phyloP scores from a whole-genome alignment of 2,113 vertebrate genomes.

The Rhodinocichla rosea region DNA sequence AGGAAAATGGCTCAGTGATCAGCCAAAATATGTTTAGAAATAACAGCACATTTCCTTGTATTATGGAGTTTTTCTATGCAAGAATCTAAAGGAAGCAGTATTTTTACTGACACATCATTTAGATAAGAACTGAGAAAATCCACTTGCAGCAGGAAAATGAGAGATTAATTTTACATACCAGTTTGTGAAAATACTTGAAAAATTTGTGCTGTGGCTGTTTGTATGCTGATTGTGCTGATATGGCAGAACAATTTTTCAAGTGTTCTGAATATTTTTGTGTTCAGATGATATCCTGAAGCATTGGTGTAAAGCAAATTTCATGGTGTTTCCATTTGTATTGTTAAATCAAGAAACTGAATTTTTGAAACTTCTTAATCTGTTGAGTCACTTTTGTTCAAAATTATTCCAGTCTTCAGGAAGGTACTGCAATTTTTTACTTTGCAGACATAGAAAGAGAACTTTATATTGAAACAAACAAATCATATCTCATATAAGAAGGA shows the following conservation, averaged over 20 bases:
- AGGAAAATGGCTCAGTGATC: neutral
- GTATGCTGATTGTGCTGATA: neutral
- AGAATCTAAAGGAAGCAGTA: neutral
- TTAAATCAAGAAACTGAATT: neutral
- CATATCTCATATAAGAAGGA: neutral
- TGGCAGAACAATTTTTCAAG: neutral
- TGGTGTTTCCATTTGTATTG: neutral
- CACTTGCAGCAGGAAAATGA: neutral
- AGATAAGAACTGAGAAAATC: neutral
- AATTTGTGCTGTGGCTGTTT: neutral
- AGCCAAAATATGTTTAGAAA: neutral
- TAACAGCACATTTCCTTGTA: neutral
- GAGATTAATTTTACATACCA: neutral
- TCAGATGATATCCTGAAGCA: neutral
- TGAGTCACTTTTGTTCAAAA: neutral
- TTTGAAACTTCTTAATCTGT: neutral
- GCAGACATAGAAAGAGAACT: neutral
- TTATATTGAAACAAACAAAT: neutral
- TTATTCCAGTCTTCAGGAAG: neutral
- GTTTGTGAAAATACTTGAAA: neutral
- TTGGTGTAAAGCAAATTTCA: neutral
- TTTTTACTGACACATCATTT: neutral
- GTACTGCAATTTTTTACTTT: neutral
- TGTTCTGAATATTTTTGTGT: neutral
- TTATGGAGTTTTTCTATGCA: neutral